Evolutionary conservation across 2,113 vertebrate species (phyloP).

Genomic region (Cottus gobio): DNA sequence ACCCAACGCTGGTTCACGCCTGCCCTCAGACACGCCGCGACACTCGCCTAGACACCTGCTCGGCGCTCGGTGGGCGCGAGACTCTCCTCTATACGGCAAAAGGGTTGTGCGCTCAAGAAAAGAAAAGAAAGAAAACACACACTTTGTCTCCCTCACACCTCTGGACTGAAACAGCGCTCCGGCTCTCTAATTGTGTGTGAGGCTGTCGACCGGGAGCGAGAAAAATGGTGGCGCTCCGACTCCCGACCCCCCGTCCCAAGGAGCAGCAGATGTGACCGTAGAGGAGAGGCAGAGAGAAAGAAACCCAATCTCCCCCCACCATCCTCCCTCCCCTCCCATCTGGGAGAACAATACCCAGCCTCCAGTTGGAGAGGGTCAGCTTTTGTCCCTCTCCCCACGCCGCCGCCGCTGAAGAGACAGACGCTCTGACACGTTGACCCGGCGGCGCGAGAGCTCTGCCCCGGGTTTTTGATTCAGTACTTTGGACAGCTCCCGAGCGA

Average conservation of each 20-base stretch:
- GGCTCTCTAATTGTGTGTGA: slow-evolving; percentile 20
- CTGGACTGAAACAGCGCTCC: slow-evolving; percentile 29
- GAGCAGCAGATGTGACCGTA: slow-evolving; percentile 75
- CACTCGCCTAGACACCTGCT: slow-evolving; percentile 38
- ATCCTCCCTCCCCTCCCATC: slow-evolving; percentile 49
- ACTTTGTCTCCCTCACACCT: slow-evolving; percentile 16
- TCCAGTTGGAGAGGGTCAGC: slow-evolving; percentile 69
- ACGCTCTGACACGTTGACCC: slow-evolving; percentile 69
- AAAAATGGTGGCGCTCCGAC: slow-evolving; percentile 21
- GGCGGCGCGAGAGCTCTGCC: slow-evolving; percentile 41
- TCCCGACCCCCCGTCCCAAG: slow-evolving; percentile 24
- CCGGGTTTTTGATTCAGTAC: slow-evolving; percentile 76
- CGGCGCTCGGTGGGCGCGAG: background rate
- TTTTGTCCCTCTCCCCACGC: slow-evolving; percentile 63
- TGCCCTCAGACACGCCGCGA: slow-evolving; percentile 43
- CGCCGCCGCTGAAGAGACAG: slow-evolving; percentile 55
- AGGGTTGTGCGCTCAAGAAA: slow-evolving; percentile 19
- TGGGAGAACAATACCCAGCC: slow-evolving; percentile 75
- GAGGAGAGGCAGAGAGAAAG: slow-evolving; percentile 56
- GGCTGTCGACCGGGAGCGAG: slow-evolving; percentile 7
- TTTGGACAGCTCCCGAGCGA: slow-evolving; percentile 83
- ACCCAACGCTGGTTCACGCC: slow-evolving; percentile 32
- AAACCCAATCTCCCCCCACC: slow-evolving; percentile 51
- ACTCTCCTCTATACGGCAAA: slow-evolving; percentile 1
- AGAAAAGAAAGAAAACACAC: background rate